Evolutionary conservation across 2,797 vertebrate genomes (phyloP).

Genomic region (Rousettus madagascariensis): DNA sequence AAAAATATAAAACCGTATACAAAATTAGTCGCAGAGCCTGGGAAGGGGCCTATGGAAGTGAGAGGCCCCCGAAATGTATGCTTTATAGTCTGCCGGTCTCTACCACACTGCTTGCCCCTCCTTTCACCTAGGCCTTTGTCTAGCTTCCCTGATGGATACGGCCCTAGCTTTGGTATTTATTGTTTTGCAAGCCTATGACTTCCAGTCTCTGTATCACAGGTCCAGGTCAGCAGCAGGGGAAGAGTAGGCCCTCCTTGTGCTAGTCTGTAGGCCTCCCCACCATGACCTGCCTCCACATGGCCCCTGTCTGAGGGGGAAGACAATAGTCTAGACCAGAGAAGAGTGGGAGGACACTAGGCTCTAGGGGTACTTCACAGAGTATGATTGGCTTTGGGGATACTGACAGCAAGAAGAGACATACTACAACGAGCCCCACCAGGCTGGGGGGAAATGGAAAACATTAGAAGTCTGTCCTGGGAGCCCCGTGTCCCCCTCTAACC

Average conservation of each 20-base stretch:
- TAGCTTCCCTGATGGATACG: neutral
- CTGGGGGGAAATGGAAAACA: neutral
- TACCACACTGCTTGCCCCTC: neutral
- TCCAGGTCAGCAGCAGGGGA: neutral
- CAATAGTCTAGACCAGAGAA: neutral
- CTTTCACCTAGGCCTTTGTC: neutral
- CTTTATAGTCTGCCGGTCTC: neutral
- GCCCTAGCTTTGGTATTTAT: neutral
- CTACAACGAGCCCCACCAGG: neutral
- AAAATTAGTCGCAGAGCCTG: neutral
- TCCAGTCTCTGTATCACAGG: neutral
- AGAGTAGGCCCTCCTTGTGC: too few species aligned
- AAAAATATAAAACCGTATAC: neutral
- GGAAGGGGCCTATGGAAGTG: neutral
- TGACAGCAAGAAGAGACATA: neutral
- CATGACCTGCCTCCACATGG: neutral
- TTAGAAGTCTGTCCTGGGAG: neutral
- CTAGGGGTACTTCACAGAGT: neutral
- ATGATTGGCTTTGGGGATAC: neutral
- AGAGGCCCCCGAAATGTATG: neutral
- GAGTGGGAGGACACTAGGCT: neutral
- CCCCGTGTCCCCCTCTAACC: neutral
- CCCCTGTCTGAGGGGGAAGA: neutral
- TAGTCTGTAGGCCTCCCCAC: neutral
- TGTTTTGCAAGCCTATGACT: neutral